Evolutionary conservation across 2,113 vertebrate species (phyloP), one percentile per base, ranked within the genome.

Genomic region (Lasiurus cinereus): DNA sequence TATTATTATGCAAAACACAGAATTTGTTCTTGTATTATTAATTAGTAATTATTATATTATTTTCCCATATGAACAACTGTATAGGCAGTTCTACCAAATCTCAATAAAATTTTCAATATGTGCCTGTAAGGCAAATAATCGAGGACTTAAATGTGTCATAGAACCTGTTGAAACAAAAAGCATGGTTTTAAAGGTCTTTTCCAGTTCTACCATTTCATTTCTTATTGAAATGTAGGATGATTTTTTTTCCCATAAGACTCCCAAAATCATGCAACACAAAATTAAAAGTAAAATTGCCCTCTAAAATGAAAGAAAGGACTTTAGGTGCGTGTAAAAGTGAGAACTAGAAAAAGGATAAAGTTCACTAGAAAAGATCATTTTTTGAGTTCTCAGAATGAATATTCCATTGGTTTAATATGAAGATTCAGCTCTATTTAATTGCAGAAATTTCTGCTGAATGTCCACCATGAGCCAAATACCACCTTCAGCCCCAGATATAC

Each of bases 361-460:
- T 31, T 86, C 36, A 33, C 18, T 66, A 78, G 74, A 56, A 70
- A 78, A 86, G 56, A 5, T 14, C 31, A 59, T 69, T n/a, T 87
- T 91, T 72, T 10, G 29, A 66, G 31, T 86, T 46, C 56, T 89
- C 59, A 54, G 48, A 85, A 95, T 72, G 80, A 12, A 62, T 64
- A 73, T 69, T 90, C 21, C 11, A 46, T 18, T 8, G 8, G 13
- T 39, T 72, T 54, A 48, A 67, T 43, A 62, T 39, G 24, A 92
- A 83, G 22, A 52, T 6, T 77, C 22, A 52, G 46, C 14, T 64
- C 62, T 3, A 31, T 19, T 94, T 33, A 56, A 78, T 69, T 88
- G 33, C 15, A 83, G 78, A 92, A 90, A 50, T 73, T 91, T 96
- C 88, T 82, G 16, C 10, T 29, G 43, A 70, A 43, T 15, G n/a